Conservation (phyloP, 2,113 vertebrate species). For the Chroicocephalus ridibundus region DNA sequence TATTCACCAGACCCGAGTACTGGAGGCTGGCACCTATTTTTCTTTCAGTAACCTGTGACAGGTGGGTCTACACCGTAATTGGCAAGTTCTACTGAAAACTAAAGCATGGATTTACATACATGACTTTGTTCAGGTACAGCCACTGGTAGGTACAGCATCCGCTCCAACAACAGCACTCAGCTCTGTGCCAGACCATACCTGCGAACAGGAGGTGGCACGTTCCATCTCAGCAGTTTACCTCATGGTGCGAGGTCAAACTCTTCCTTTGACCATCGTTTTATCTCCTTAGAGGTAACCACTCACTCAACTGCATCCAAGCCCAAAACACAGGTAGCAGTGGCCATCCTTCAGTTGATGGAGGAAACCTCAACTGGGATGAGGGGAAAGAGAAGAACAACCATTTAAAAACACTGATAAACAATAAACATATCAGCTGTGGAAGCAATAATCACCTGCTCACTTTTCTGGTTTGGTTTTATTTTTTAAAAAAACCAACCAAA, state of each 20-base stretch:
- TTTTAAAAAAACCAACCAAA: not conserved
- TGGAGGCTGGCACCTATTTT: not conserved
- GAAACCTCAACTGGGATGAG: not conserved
- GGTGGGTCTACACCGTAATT: not conserved
- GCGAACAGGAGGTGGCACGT: rapidly evolving
- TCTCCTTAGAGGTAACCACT: not conserved
- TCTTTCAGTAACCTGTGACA: not conserved
- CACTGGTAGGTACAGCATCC: not conserved
- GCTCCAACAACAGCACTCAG: not conserved
- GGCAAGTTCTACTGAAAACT: not conserved
- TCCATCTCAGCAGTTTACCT: not conserved
- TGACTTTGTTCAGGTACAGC: not conserved
- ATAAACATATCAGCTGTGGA: not conserved
- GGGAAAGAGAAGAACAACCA: not conserved
- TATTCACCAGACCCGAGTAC: not conserved
- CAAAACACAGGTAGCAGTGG: not conserved
- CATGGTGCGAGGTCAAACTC: not conserved
- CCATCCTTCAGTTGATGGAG: not conserved
- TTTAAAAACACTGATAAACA: not conserved
- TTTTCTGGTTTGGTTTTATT: not conserved
- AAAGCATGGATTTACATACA: not conserved
- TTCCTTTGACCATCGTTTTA: not conserved
- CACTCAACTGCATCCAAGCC: not conserved
- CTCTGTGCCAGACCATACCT: not conserved
- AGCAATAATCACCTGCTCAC: not conserved